Percentiles rank a stretch among this genome's conserved stretches.
Conservation (phyloP, 1,140 invertebrate genomes). For the Probaryconus sp. region DNA sequence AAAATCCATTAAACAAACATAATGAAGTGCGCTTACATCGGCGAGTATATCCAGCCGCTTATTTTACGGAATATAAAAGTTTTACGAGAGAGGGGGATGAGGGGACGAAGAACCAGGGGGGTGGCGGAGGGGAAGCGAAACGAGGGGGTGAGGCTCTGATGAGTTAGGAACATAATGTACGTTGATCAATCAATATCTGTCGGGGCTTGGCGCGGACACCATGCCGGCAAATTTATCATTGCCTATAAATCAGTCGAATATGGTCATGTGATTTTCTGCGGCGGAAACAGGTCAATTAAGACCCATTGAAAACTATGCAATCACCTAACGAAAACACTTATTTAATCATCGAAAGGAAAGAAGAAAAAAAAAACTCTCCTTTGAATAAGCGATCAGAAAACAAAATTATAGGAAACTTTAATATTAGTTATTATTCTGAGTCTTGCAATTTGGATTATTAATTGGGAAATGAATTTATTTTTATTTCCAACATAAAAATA, state of each 20-base stretch:
- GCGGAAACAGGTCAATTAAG: constrained; percentile 46
- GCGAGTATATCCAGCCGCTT: constrained; percentile 35
- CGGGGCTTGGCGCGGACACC: constrained; percentile 40
- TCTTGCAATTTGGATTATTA: no score
- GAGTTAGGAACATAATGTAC: constrained; percentile 61
- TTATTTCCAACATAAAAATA: no score
- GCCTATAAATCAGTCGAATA: constrained; percentile 63
- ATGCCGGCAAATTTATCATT: constrained; percentile 61
- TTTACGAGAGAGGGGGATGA: constrained; percentile 50
- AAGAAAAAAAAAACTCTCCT: no score
- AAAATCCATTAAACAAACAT: constrained; percentile 34
- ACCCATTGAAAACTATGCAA: constrained; percentile 30
- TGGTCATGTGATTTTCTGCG: constrained; percentile 31
- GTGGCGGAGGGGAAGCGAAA: background rate
- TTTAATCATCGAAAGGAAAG: no score
- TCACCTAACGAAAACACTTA: constrained; percentile 12
- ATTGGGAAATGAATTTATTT: no score
- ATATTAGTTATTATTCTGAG: no score
- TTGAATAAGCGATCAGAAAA: no score
- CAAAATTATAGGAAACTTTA: no score
- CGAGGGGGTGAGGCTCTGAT: constrained; percentile 42
- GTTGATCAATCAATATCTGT: constrained; percentile 68
- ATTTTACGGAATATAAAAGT: constrained; percentile 66
- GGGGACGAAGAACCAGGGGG: no score
- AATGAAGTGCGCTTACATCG: constrained; percentile 17